A percentile compares a stretch with the other conserved stretches of the same genome.
phyloP scores from a whole-genome alignment of 1,140 invertebrate species.

The Leptinotarsa undecemlineata region DNA sequence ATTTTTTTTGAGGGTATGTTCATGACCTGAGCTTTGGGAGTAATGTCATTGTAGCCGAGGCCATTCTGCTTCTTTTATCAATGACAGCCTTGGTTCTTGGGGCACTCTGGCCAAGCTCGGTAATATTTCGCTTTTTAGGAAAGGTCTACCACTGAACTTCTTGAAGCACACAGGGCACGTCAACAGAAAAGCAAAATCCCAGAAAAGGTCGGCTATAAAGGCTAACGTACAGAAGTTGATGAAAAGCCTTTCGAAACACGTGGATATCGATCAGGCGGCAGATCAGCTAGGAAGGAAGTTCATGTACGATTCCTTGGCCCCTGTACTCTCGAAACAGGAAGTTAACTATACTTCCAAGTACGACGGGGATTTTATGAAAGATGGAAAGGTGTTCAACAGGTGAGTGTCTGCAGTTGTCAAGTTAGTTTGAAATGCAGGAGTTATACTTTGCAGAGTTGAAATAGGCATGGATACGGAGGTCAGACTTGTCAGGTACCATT shows the following conservation, averaged over 20 bases:
- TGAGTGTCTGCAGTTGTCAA: conserved; percentile 42
- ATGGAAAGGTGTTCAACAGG: conserved; percentile 68
- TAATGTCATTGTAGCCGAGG: no score
- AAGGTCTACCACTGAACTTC: conserved; percentile 81
- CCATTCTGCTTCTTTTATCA: no score
- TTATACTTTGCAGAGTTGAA: conserved; percentile 41
- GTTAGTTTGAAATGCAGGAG: no score
- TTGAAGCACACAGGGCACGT: conserved; percentile 73
- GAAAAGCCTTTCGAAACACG: conserved; percentile 64
- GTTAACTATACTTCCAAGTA: conserved; percentile 68
- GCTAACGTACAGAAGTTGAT: conserved; percentile 67
- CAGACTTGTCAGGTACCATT: conserved; percentile 48
- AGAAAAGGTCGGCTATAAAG: conserved; percentile 61
- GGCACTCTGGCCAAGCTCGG: background rate
- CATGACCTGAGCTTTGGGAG: no score
- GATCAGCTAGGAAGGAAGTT: conserved; percentile 84
- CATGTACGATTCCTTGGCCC: conserved; percentile 87
- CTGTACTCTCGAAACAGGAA: conserved; percentile 70
- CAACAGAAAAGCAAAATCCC: conserved; percentile 59
- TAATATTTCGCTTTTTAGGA: conserved; percentile 54
- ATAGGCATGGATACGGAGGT: conserved; percentile 45
- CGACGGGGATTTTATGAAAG: conserved; percentile 69
- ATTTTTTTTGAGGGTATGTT: no score
- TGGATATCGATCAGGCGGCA: conserved; percentile 79
- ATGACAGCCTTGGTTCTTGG: background rate